phyloP scores from a whole-genome alignment of 2,888 invertebrate species.

The Mactromeris polynyma region DNA sequence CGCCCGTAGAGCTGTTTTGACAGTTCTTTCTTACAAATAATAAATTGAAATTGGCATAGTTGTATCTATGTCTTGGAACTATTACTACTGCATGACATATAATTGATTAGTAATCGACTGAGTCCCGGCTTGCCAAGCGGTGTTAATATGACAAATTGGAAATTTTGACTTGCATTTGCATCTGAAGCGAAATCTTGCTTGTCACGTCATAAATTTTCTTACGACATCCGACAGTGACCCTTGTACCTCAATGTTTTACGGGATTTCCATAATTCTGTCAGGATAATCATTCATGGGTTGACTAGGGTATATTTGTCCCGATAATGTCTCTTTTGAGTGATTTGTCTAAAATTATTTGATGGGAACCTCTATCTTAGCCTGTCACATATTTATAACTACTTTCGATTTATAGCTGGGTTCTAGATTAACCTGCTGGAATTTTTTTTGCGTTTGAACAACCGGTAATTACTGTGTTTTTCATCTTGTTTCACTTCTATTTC shows the following conservation, averaged over 20 bases:
- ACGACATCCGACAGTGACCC: conserved; percentile 47
- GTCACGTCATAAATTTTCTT: conserved; percentile 68
- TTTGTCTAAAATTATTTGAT: conserved; percentile 62
- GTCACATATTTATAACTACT: conserved; percentile 69
- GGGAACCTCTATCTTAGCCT: conserved; percentile 62
- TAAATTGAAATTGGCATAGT: conserved; percentile 27
- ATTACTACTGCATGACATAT: conserved; percentile 41
- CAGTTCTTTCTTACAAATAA: conserved; percentile 35
- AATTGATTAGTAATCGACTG: conserved; percentile 35
- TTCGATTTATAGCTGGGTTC: conserved; percentile 60
- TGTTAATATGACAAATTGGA: conserved; percentile 62
- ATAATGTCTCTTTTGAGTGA: conserved; percentile 68
- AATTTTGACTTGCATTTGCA: conserved; percentile 54
- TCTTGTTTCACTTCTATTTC: background rate
- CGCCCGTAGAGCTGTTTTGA: conserved; percentile 14
- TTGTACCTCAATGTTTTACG: conserved; percentile 62
- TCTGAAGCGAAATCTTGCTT: conserved; percentile 47
- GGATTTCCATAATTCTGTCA: conserved; percentile 71
- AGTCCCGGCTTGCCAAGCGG: conserved; percentile 35
- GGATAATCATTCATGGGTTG: conserved; percentile 66
- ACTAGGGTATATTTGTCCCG: conserved; percentile 63
- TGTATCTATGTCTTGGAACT: conserved; percentile 17
- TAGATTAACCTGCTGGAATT: background rate
- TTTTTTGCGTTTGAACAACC: background rate
- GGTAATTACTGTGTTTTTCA: background rate